Base-by-base conservation (phyloP, 2,113 vertebrate genomes). In the Epinephelus lanceolatus region DNA sequence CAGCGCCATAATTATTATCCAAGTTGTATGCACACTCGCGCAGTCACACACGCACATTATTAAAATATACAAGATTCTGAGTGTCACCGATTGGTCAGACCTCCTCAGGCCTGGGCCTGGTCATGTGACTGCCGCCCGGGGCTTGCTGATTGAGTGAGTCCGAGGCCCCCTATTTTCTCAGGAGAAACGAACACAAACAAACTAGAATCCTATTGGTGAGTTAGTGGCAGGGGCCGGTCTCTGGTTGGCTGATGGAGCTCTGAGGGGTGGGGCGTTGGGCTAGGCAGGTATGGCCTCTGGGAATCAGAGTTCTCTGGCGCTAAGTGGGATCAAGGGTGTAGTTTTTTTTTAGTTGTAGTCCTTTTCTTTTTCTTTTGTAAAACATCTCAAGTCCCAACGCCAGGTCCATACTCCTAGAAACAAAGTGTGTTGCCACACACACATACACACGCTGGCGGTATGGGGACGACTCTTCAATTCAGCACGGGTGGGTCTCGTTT, bases 1-100 rank as follows among this genome's bases (percentile, higher is more conserved):
- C 90, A 88, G 89, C 87, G 91, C 87, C 91, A 86, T 93, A 89
- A 92, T 94, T 92, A 93, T 91, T 90, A 92, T 83, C 92, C 93
- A 88, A 91, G 86, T 86, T 83, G 83, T 76, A 82, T 75, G 76
- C 89, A 33, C 90, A 72, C 88, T 66, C 89, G 27, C 84, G 80
- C 91, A 66, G 74, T 80, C 88, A 62, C 78, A 69, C 79, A 78
- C 82, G 84, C 81, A 76, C 66, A 56, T 94, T 95, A 94, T 94
- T 95, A 95, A 95, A 95, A 95, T 96, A 96, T 95, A 95, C 95
- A 95, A 91, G 95, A 95, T 94, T 94, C 91, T 93, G 92, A 91
- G 94, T 84, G 91, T 93, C 90, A 87, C 92, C 91, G 81, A 91
- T 92, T 88, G 90, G 91, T 89, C 92, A 79, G 87, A 80, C 89